Percentiles rank a stretch among this genome's conserved stretches.
Evolutionary conservation across 2,113 vertebrate species (phyloP).

Genomic region (Prolemur simus): DNA sequence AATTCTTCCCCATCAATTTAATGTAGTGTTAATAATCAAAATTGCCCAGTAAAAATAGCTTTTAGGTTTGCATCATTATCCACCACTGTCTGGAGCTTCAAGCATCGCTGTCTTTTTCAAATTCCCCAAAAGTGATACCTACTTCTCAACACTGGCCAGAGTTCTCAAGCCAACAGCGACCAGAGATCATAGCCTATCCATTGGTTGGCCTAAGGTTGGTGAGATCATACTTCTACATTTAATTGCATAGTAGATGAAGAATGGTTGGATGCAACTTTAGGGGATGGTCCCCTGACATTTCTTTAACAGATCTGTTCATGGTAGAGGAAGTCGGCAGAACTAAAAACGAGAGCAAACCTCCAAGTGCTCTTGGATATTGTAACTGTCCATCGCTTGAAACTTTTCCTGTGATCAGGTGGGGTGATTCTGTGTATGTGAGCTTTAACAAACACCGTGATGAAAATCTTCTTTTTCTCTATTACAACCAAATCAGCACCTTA

Average conservation of each 20-base stretch:
- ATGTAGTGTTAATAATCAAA: not conserved
- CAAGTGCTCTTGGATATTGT: not conserved
- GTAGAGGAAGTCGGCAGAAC: constrained; percentile 45
- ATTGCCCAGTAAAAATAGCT: not conserved
- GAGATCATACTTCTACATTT: not conserved
- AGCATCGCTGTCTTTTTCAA: not conserved
- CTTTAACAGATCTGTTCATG: not conserved
- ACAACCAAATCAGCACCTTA: not conserved
- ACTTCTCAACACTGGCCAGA: not conserved
- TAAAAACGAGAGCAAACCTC: not conserved
- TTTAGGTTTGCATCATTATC: not conserved
- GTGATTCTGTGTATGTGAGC: not conserved
- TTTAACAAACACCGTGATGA: not conserved
- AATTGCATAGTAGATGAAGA: not conserved
- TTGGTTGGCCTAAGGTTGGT: not conserved
- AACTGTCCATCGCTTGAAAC: constrained; percentile 34
- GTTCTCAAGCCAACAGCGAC: not conserved
- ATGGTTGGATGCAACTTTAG: not conserved
- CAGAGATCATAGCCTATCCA: not conserved
- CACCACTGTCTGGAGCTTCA: not conserved
- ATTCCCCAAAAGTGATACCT: not conserved
- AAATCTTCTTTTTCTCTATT: not conserved
- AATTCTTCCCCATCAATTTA: not conserved
- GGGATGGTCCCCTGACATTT: not conserved
- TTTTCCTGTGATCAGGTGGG: not conserved